Percentiles rank a stretch among this genome's conserved stretches.
phyloP scores from a whole-genome alignment of 2,113 vertebrate species.

The Thunnus maccoyii region DNA sequence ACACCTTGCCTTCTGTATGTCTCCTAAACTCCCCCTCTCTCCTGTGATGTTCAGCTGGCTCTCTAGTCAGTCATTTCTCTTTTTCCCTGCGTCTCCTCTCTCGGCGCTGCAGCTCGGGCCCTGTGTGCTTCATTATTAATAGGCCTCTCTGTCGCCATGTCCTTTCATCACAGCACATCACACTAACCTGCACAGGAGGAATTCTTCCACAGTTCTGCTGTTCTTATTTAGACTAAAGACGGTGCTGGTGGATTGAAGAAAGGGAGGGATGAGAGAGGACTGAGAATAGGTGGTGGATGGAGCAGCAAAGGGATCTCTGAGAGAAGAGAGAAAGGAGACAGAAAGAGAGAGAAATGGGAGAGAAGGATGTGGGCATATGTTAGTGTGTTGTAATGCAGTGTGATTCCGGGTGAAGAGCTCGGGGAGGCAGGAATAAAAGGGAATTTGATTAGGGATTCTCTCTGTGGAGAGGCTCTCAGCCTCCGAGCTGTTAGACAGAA shows the following conservation, averaged over 20 bases:
- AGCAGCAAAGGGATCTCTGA: constrained; percentile 24
- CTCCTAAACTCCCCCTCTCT: constrained; percentile 50
- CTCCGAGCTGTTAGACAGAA: constrained; percentile 82
- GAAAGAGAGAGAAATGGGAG: constrained; percentile 47
- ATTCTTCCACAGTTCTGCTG: constrained; percentile 80
- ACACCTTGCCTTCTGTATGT: constrained; percentile 20
- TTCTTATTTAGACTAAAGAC: constrained; percentile 69
- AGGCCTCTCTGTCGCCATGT: constrained; percentile 76
- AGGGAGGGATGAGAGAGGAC: constrained; percentile 13
- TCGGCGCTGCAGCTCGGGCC: constrained; percentile 75
- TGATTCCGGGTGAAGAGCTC: constrained; percentile 78
- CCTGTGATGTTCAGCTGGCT: constrained; percentile 68
- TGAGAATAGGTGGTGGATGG: constrained; percentile 32
- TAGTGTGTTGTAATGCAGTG: constrained; percentile 79
- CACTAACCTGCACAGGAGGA: constrained; percentile 78
- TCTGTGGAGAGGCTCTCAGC: constrained; percentile 82
- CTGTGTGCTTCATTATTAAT: constrained; percentile 84
- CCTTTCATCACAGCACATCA: constrained; percentile 81
- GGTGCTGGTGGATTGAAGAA: constrained; percentile 51
- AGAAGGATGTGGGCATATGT: constrained; percentile 72
- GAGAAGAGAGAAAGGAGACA: constrained; percentile 24
- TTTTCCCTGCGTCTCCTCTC: constrained; percentile 54
- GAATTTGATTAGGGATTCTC: constrained; percentile 85
- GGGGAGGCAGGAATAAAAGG: constrained; percentile 80
- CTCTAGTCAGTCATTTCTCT: constrained; percentile 61